Evolutionary conservation across 64 coral and sea anemone genomes (phyloP).

Genomic region (Dendronephthya gigantea): DNA sequence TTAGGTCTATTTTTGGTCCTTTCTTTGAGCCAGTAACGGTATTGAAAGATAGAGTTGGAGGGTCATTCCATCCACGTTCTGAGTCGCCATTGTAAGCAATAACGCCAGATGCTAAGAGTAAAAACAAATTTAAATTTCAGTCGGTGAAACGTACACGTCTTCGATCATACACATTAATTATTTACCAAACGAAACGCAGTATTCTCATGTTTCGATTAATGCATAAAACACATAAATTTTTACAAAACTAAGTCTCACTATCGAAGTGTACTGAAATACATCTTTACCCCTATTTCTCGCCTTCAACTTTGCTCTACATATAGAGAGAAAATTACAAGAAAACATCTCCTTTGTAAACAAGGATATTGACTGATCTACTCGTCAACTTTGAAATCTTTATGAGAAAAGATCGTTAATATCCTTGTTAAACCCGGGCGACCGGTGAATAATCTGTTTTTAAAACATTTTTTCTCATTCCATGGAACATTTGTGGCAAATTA

Average conservation of each 20-base stretch:
- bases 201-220: too few species aligned
- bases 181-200: background rate
- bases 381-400: background rate
- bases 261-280: background rate
- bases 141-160: background rate
- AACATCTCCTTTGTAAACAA: too few species aligned
- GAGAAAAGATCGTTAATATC: background rate
- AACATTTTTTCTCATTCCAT: background rate
- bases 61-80: conserved; percentile 91
- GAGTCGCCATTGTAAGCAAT: conserved; percentile 97
- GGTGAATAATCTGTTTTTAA: background rate
- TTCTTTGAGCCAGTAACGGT: conserved; percentile 39
- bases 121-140: background rate
- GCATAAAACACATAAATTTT: background rate
- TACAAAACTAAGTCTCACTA: background rate
- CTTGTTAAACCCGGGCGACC: background rate
- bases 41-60: conserved; percentile 86
- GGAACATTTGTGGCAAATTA: background rate
- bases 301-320: background rate
- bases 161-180: background rate
- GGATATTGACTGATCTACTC: background rate
- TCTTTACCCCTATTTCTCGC: background rate
- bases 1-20: conserved; percentile 81
- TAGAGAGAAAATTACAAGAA: background rate
- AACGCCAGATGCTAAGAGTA: conserved; percentile 28